Percentiles rank a stretch among this genome's conserved stretches.
These are phyloP conservation scores for Anguilla marmorata DNA, from an alignment of 2,797 vertebrate species.

Conservation along the genomic window DNA sequence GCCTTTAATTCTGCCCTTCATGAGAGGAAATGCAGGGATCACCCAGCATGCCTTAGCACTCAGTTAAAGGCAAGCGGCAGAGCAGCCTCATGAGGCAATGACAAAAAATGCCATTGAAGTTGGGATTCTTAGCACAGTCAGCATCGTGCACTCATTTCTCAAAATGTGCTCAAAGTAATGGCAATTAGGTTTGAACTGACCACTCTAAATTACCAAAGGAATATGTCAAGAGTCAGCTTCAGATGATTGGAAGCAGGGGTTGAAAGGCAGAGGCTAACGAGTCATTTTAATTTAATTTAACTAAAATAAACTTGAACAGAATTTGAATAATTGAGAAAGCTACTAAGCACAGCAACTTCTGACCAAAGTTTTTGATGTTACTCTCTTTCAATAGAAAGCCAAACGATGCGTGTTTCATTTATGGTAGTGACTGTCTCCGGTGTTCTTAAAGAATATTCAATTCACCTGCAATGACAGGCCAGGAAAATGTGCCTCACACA, in stretches of 20 bases:
- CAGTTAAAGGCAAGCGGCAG: too few species aligned
- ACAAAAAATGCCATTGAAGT: too few species aligned
- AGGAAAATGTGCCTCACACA: background rate
- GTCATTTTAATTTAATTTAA: too few species aligned
- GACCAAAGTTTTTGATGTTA: background rate
- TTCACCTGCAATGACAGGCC: background rate
- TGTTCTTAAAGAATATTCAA: background rate
- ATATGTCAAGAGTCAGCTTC: background rate
- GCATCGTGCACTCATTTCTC: background rate
- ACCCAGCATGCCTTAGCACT: too few species aligned
- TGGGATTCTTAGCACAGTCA: background rate
- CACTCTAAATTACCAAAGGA: background rate
- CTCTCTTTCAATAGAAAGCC: background rate
- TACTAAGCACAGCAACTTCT: background rate
- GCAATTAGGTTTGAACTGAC: background rate
- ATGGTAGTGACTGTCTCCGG: background rate
- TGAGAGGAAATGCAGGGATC: too few species aligned
- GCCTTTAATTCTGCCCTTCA: too few species aligned
- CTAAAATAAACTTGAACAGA: background rate
- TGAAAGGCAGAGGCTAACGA: background rate
- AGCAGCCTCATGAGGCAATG: too few species aligned
- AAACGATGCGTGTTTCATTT: background rate
- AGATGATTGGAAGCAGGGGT: background rate
- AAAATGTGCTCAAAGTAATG: too few species aligned
- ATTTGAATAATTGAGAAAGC: background rate